These are phyloP conservation scores for Cygnus atratus DNA, from an alignment of 2,113 vertebrate genomes.

Conservation along the genomic window DNA sequence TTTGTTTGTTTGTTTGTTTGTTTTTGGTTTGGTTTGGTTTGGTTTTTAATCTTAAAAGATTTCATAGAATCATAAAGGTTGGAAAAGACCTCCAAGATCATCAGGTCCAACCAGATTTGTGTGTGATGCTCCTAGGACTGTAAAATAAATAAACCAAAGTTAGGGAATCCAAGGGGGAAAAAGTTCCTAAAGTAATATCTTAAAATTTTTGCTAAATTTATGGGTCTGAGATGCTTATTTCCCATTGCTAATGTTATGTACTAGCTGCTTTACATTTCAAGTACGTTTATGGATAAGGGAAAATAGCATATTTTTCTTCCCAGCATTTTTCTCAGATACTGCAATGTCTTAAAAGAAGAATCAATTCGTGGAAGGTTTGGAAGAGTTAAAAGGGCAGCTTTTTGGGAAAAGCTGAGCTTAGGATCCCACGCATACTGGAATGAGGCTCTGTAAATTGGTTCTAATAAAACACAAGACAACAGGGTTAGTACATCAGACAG, in stretches of 20 bases:
- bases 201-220: background rate
- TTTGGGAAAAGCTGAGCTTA: background rate
- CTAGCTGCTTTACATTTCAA: background rate
- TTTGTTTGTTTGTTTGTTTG: too few relatives aligned
- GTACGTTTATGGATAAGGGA: background rate
- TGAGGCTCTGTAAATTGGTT: conserved; percentile 2
- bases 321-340: background rate
- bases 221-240: background rate
- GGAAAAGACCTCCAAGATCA: too few relatives aligned
- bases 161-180: background rate
- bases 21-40: too few relatives aligned
- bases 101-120: too few relatives aligned
- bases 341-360: background rate
- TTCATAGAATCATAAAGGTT: too few relatives aligned
- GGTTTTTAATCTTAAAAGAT: too few relatives aligned
- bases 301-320: background rate
- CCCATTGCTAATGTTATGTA: background rate
- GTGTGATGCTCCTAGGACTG: background rate
- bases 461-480: conserved; percentile 42
- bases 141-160: background rate
- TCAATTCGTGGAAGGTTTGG: background rate
- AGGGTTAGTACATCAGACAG: conserved; percentile 11
- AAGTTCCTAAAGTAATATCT: background rate
- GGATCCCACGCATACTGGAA: conserved; percentile 19
- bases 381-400: conserved; percentile 38